Evolutionary conservation across 2,113 vertebrate species (phyloP), one percentile per base, ranked within the genome.

Genomic region (Monopterus albus): DNA sequence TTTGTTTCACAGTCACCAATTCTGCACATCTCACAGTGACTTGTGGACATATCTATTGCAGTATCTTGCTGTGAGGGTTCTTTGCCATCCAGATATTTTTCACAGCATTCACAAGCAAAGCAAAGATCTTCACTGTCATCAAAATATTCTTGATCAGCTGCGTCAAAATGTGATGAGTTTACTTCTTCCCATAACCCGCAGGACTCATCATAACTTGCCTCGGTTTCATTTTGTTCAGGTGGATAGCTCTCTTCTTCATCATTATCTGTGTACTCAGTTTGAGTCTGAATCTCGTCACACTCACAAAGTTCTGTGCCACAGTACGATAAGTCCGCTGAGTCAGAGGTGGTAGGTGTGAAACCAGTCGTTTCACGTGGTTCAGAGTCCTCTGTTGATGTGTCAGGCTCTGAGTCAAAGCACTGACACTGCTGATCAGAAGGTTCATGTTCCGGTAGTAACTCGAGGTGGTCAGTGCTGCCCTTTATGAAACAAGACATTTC

Each of bases 401-500:
- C 85, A 40, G 59, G 49, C 69, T 85, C 79, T 0, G 47, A 77
- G 53, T 80, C 77, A 65, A 55, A 82, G 69, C 31, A 42, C 38
- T 85, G 75, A 11, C 50, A 36, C 55, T 53, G 76, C 70, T 72
- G 57, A 64, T 80, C 63, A 23, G 53, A 62, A 2, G 43, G 26
- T 52, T 73, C 52, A n/a, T 79, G 70, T 17, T 84, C 86, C 49
- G 83, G 53, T 5, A 25, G 39, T 11, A 60, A 62, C 29, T 64
- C 59, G 0, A 61, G 18, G 15, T 38, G 33, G 6, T 84, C 72
- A 10, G 49, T 2, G 17, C 29, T 52, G 56, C 67, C 75, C 46
- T 76, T 50, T 39, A 28, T 66, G 53, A 72, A 82, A 75, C 69
- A 61, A 51, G 55, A 61, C 70, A 60, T 83, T 72, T 81, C 67